phyloP scores from a whole-genome alignment of 2,113 vertebrate species.

The Rousettus leschenaultii region DNA sequence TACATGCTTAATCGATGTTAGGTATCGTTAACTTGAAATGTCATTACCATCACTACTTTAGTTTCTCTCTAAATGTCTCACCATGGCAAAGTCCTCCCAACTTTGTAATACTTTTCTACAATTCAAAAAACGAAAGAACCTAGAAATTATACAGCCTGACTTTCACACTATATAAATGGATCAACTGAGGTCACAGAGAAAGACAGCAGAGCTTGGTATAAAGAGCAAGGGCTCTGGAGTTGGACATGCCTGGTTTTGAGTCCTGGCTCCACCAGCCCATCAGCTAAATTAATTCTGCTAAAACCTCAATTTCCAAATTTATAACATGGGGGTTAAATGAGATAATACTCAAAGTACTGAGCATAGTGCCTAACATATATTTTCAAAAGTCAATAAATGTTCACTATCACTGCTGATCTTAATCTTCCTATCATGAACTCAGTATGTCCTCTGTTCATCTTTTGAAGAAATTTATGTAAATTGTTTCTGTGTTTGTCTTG shows the following conservation, averaged over 20 bases:
- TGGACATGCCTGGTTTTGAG: not conserved
- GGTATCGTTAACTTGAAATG: not conserved
- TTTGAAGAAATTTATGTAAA: not conserved
- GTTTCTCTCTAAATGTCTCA: not conserved
- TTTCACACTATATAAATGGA: not conserved
- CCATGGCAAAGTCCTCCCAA: not conserved
- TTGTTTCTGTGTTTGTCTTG: not conserved
- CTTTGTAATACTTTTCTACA: not conserved
- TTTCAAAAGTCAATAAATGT: not conserved
- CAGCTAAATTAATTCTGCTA: not conserved
- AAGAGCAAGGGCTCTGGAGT: not conserved
- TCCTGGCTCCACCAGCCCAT: not conserved
- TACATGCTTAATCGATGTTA: not conserved
- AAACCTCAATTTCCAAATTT: slow-evolving; percentile 20
- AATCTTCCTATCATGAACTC: not conserved
- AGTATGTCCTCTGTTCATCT: not conserved
- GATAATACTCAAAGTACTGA: not conserved
- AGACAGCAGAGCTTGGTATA: not conserved
- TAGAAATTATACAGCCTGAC: not conserved
- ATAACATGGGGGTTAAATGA: not conserved
- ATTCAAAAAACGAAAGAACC: not conserved
- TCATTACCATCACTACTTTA: not conserved
- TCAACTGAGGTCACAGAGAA: not conserved
- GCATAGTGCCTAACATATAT: not conserved
- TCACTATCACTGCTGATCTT: not conserved